Evolutionary conservation across 1,140 invertebrate genomes (phyloP), one percentile per base, ranked within the genome.

Genomic region (Limonius californicus): DNA sequence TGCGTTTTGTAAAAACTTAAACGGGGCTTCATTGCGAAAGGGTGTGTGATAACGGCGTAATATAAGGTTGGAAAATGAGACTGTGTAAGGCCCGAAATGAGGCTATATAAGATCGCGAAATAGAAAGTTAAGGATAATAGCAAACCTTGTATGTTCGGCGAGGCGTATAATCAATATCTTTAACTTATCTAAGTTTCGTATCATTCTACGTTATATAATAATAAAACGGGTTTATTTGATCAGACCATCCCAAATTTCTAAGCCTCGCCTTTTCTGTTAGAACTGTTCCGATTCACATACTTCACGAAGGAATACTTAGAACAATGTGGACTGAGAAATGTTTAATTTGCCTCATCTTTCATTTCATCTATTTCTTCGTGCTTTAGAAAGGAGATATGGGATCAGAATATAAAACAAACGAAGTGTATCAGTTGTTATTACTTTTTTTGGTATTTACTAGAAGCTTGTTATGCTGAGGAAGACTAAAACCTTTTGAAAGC

Each of bases 81-180:
- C 16, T 19, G 16, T 50, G 45, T 50, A 50, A 50, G 45, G 20
- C 16, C 16, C 16, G 45, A 50, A 50, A 50, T 50, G 45, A 50
- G 45, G 6, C 20, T 19, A 19, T 50, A 50, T 50, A 50, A 19
- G 57, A 50, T 42, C 20, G 42, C 35, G 62, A 64, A 60, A 59
- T 60, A 56, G 58, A 50, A 54, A 59, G 47, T 54, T 59, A 60
- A 59, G 54, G 32, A 59, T 56, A 64, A 64, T 59, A 47, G 50
- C 62, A 63, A 63, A 63, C 57, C 57, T 59, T 63, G 50, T 63
- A 63, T 59, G 62, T 63, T 64, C 62, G 42, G 14, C 56, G 57
- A 55, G 59, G 62, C 57, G 57, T 60, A 50, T 64, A 64, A 64
- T 64, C 62, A 64, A 59, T 59, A 64, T 63, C 56, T 63, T 56